Percentiles rank a stretch among this genome's conserved stretches.
Evolutionary conservation across 2,113 vertebrate species (phyloP).

Genomic region (Bungarus multicinctus): DNA sequence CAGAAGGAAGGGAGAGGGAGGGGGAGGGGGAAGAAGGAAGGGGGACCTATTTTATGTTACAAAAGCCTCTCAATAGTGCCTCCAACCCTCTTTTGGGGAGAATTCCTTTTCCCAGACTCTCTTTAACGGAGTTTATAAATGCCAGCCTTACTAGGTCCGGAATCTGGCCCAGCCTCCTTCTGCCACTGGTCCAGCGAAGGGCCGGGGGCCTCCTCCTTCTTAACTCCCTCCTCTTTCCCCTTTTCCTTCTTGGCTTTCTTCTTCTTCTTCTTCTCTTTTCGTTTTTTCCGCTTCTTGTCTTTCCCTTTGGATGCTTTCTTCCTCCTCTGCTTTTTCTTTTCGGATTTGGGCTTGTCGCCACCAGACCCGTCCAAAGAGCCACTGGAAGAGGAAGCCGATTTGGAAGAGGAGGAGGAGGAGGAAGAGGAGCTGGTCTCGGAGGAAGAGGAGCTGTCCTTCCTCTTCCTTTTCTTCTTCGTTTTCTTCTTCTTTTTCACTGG

Average conservation of each 20-base stretch:
- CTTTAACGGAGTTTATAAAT: background rate
- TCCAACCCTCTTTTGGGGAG: background rate
- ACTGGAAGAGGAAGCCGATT: constrained; percentile 64
- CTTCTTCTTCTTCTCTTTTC: constrained; percentile 65
- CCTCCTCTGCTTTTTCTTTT: constrained; percentile 64
- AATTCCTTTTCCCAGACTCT: too few species aligned
- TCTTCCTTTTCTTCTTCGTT: constrained; percentile 69
- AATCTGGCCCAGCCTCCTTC: constrained; percentile 72
- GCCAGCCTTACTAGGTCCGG: constrained; percentile 77
- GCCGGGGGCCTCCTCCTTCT: constrained; percentile 55
- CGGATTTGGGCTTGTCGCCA: constrained; percentile 63
- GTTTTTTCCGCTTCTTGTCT: constrained; percentile 72
- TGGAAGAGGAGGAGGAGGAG: constrained; percentile 55
- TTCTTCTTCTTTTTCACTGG: constrained; percentile 76
- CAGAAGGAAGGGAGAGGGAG: too few species aligned
- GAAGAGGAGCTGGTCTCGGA: constrained; percentile 72
- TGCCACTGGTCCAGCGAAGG: constrained; percentile 85
- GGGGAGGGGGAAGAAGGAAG: too few species aligned
- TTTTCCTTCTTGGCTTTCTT: constrained; percentile 69
- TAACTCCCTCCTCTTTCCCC: constrained; percentile 60
- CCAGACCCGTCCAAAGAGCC: constrained; percentile 67
- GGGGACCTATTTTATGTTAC: background rate
- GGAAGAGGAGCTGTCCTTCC: constrained; percentile 76
- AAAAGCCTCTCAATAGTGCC: background rate
- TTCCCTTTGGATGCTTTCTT: constrained; percentile 71